Evolutionary conservation across 2,797 vertebrate species (phyloP).

Genomic region (Neosilurus hyrtlii): DNA sequence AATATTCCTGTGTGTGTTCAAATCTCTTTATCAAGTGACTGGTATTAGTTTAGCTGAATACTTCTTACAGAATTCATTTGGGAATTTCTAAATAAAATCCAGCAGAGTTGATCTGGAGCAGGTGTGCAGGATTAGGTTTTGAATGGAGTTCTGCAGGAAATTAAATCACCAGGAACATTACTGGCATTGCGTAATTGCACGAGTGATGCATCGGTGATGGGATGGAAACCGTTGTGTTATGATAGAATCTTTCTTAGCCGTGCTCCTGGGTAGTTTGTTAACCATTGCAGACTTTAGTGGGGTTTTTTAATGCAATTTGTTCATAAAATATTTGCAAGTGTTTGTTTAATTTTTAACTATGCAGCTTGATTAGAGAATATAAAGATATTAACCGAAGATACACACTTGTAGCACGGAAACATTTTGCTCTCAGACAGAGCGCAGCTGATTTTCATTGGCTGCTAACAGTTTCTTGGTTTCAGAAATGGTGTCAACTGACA

Average conservation of each 20-base stretch:
- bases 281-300: neutral
- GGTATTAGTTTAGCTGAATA: neutral
- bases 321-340: too few relatives aligned
- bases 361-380: neutral
- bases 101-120: neutral
- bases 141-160: neutral
- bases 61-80: neutral
- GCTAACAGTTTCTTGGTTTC: conserved; percentile 2
- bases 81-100: neutral
- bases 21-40: neutral
- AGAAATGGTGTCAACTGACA: conserved; percentile 16
- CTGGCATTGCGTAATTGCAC: neutral
- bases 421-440: neutral
- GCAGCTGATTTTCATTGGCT: neutral
- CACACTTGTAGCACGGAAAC: neutral
- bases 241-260: neutral
- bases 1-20: neutral
- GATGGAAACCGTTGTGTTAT: neutral
- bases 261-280: neutral
- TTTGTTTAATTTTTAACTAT: neutral
- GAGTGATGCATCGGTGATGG: neutral
- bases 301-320: neutral
- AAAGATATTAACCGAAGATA: too few relatives aligned
- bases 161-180: neutral
- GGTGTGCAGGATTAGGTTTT: neutral